Evolutionary conservation across 1,140 invertebrate species (phyloP), one percentile per base, ranked within the genome.

Genomic region (Plutomurus gul): DNA sequence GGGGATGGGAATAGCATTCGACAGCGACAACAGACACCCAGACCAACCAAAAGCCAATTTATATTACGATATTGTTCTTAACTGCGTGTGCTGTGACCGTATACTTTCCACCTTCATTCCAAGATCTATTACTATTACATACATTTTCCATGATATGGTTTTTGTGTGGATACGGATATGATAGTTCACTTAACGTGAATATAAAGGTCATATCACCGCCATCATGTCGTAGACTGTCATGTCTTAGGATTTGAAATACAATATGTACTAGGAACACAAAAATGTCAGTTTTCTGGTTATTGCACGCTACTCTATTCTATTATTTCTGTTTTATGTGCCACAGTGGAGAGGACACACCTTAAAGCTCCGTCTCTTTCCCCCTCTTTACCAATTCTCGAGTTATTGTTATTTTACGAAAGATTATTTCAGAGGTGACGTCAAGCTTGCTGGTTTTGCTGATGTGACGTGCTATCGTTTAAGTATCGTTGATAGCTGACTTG

Each of bases 351-450:
- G 51, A 60, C 25, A 60, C 51, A 60, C 27, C 51, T 27, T 60
- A 60, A 30, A 25, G 11, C 39, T 8, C 11, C 7, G 2, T 43
- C n/a, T 43, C 27, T 60, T 60, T 60, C 51, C 51, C 51, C 51
- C 27, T 60, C 51, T 33, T 5, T 27, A 8, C 33, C 25, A 13
- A 20, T 22, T 49, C 46, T 49, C 46, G 18, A 22, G 25, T 60
- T 60, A 60, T 30, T 60, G 51, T 60, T 60, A 60, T 30, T 27
- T 60, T 60, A 60, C 51, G 51, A 60, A 60, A 60, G 51, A 60
- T 60, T 60, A 60, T 60, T 60, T 60, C 51, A 33, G 51, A 60
- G 51, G 51, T 60, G 51, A 60, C 51, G 51, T 60, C 51, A 60
- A 60, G 51, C 33, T 30, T 60, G 51, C 11, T 60, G 51, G 25